Evolutionary conservation across 2,113 vertebrate species (phyloP).

Genomic region (Peromyscus leucopus): DNA sequence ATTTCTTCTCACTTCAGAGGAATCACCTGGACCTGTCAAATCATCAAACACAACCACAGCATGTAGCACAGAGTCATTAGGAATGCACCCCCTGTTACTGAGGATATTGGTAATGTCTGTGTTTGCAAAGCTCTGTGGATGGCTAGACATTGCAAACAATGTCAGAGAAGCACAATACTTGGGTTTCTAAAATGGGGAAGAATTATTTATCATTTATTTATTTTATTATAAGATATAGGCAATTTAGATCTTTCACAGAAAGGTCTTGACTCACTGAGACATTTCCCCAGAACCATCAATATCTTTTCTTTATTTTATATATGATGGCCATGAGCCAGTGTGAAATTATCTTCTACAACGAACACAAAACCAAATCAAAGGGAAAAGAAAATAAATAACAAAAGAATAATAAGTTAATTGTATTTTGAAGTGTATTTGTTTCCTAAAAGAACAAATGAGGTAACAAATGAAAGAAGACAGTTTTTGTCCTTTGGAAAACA

Average conservation of each 20-base stretch:
- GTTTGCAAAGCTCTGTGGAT: background rate
- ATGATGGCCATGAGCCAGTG: background rate
- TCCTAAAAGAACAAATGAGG: background rate
- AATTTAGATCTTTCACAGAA: background rate
- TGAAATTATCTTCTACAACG: background rate
- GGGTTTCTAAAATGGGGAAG: background rate
- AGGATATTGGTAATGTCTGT: background rate
- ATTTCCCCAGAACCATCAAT: background rate
- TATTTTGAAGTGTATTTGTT: background rate
- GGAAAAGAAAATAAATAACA: background rate
- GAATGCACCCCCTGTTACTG: background rate
- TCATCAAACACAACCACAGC: slow-evolving; percentile 18
- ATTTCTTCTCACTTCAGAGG: slow-evolving; percentile 56
- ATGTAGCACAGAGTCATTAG: background rate
- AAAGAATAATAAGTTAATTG: background rate
- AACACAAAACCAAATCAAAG: background rate
- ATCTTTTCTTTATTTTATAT: background rate
- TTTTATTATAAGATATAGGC: slow-evolving; percentile 12
- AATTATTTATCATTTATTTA: background rate
- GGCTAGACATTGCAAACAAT: background rate
- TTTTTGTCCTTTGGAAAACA: background rate
- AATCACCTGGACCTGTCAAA: slow-evolving; percentile 44
- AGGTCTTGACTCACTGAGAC: background rate
- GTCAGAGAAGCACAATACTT: background rate
- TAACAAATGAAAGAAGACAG: background rate